Base-by-base conservation (phyloP, 2,797 vertebrate species). In the Cossypha heuglini region DNA sequence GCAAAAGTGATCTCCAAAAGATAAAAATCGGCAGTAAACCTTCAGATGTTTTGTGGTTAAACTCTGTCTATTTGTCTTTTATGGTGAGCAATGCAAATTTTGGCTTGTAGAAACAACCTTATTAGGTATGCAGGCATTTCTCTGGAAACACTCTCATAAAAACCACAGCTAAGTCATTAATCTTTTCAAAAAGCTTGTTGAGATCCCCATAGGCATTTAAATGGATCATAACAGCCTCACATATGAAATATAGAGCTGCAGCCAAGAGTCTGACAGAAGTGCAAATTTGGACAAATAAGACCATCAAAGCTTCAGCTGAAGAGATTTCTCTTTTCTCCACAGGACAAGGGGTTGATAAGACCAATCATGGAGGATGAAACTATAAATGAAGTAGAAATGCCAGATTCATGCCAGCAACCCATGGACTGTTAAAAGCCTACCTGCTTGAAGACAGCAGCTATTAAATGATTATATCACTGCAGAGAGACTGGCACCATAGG, bases 151-250 rank as follows among this genome's bases (percentile, higher is more conserved):
- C 77, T 93, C 93, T 94, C 95, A 95, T 97, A 96, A 97, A 97
- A 96, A 88, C 69, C 91, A 96, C 94, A 95, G 94, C 95, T 94
- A 96, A 96, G 95, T 96, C 92, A 97, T 97, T 97, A 97, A 97
- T 97, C 95, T 97, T 94, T 95, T 90, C 91, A 96, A 93, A 97
- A 96, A 91, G 77, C 97, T 97, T 97, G 93, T 91, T 94, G 94
- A 96, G 96, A 96, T 97, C 94, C 96, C 96, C 89, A 95, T 71
- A 96, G 96, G 81, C 94, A 91, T 91, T 96, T 96, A 96, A 96
- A 97, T 93, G 95, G 96, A 96, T 97, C 96, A 91, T 95, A 96
- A 97, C 93, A 86, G 74, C 45, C 91, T 94, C 90, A 96, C 68
- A 95, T 74, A 76, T 49, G 83, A 97, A 91, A 96, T 73, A 63